Conservation (phyloP, 2,113 vertebrate genomes). For the Stegostoma tigrinum region DNA sequence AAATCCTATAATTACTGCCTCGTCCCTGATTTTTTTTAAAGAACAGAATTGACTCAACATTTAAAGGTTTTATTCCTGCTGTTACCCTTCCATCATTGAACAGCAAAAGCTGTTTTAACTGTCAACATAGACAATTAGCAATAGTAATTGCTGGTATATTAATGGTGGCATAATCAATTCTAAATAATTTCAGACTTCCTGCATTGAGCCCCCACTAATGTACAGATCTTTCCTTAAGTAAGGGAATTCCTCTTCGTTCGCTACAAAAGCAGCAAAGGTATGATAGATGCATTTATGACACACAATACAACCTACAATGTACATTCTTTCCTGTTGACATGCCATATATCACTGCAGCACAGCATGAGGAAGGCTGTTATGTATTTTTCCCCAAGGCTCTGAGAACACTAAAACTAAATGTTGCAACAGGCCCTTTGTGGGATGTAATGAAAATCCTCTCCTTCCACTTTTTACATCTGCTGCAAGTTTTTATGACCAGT, state of each 20-base stretch:
- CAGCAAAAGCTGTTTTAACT: neutral
- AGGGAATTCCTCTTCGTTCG: neutral
- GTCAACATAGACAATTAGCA: neutral
- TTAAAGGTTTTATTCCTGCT: neutral
- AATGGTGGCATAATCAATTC: neutral
- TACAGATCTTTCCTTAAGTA: neutral
- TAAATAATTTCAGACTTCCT: neutral
- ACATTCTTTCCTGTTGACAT: neutral
- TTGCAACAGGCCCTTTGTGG: constrained; percentile 43
- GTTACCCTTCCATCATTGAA: neutral
- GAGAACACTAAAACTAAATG: constrained; percentile 42
- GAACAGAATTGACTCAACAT: neutral
- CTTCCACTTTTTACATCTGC: constrained; percentile 44
- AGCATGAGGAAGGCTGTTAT: neutral
- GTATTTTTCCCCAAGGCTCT: constrained; percentile 37
- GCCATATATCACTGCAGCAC: neutral
- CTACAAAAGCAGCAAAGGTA: neutral
- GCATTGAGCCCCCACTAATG: neutral
- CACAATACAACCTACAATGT: constrained; percentile 7
- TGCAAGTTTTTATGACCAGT: constrained; percentile 41
- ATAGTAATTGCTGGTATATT: constrained; percentile 1
- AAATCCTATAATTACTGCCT: neutral
- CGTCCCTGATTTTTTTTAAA: neutral
- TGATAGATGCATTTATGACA: neutral
- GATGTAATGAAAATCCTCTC: constrained; percentile 1